Percentiles rank a stretch among this genome's conserved stretches.
phyloP scores from a whole-genome alignment of 2,113 vertebrate species.

The Panthera leo region DNA sequence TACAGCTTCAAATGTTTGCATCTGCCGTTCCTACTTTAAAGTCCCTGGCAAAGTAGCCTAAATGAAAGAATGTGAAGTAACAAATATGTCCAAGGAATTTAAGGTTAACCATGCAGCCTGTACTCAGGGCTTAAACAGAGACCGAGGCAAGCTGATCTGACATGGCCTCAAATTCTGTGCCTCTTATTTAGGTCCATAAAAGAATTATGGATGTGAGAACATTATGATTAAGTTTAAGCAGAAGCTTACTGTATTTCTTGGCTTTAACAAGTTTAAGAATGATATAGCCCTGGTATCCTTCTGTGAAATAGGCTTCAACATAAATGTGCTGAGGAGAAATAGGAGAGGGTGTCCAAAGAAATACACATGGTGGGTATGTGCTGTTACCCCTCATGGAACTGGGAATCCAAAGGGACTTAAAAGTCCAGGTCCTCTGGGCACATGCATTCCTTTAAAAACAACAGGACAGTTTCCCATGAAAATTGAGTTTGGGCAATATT shows the following conservation, averaged over 20 bases:
- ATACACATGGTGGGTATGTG: background rate
- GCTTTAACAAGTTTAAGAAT: slow-evolving; percentile 24
- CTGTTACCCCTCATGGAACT: background rate
- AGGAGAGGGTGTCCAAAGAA: background rate
- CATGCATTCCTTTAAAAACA: background rate
- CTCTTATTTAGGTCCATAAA: slow-evolving; percentile 7
- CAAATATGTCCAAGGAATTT: background rate
- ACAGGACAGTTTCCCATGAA: background rate
- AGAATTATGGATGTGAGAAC: background rate
- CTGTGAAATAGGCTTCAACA: background rate
- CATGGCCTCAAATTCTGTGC: background rate
- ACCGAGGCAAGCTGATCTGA: background rate
- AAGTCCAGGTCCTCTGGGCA: background rate
- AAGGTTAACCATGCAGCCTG: background rate
- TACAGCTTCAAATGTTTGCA: background rate
- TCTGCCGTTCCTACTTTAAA: background rate
- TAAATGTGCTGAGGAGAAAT: background rate
- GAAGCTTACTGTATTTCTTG: slow-evolving; percentile 19
- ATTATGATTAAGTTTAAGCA: background rate
- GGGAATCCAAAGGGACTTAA: slow-evolving; percentile 14
- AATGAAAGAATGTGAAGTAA: slow-evolving; percentile 45
- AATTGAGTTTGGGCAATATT: background rate
- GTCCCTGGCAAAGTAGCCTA: background rate
- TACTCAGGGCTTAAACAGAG: background rate
- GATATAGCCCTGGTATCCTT: background rate